Evolutionary conservation across 2,113 vertebrate species (phyloP).

Genomic region (Amazona vittata): DNA sequence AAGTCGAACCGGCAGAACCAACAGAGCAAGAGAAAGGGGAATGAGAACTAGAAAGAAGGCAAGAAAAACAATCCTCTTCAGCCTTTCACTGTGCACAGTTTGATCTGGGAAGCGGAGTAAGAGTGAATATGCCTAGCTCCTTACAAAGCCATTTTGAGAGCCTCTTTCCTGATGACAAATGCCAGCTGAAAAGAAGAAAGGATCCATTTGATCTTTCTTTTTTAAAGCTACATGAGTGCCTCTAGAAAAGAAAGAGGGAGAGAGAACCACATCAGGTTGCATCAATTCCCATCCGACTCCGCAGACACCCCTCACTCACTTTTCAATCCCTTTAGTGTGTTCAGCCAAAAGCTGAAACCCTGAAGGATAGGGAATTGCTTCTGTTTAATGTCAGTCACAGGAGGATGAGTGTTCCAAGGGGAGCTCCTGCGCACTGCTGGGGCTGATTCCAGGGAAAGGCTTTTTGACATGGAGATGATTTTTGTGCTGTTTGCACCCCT

Average conservation of each 20-base stretch:
- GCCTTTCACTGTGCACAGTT: not conserved
- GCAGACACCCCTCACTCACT: not conserved
- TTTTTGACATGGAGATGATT: not conserved
- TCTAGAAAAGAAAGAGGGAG: not conserved
- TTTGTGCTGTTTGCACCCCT: not conserved
- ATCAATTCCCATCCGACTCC: not conserved
- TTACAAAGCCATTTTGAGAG: slow-evolving; percentile 32
- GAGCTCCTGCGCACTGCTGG: not conserved
- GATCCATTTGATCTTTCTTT: slow-evolving; percentile 48
- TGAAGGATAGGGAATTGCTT: not conserved
- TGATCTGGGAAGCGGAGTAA: slow-evolving; percentile 21
- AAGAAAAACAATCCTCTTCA: slow-evolving; percentile 57
- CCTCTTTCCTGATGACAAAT: slow-evolving; percentile 38
- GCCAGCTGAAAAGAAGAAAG: slow-evolving; percentile 53
- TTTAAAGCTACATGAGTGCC: slow-evolving; percentile 8
- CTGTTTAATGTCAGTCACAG: not conserved
- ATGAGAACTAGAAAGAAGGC: not conserved
- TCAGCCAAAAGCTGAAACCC: slow-evolving; percentile 16
- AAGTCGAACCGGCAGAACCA: not conserved
- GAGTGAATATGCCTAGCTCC: slow-evolving; percentile 19
- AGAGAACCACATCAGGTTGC: slow-evolving; percentile 8
- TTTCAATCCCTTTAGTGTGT: not conserved
- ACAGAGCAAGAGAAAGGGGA: not conserved
- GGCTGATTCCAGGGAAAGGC: not conserved
- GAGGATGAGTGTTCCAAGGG: not conserved